Evolutionary conservation across 2,888 invertebrate species (phyloP).

Genomic region (Hirtodrosophila duncani): DNA sequence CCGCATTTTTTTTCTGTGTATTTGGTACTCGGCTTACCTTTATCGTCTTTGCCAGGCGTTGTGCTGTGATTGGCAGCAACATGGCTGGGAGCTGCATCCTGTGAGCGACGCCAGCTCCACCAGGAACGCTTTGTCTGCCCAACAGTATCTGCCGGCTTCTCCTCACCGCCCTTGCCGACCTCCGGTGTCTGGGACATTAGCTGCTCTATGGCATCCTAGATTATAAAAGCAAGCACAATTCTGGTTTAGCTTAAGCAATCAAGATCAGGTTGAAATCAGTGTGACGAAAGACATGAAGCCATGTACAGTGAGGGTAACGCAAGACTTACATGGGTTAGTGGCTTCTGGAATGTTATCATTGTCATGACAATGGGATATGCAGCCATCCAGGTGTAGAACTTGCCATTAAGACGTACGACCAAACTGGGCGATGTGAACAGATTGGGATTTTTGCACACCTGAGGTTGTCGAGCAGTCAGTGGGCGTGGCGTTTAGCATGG

Average conservation of each 20-base stretch:
- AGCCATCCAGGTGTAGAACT: conserved; percentile 93
- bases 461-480: conserved; percentile 17
- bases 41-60: conserved; percentile 48
- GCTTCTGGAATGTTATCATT: conserved; percentile 90
- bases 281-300: conserved; percentile 7
- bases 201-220: conserved; percentile 77
- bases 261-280: not conserved
- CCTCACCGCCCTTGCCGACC: conserved; percentile 40
- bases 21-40: too few relatives aligned
- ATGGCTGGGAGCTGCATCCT: conserved; percentile 56
- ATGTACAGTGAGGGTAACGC: not conserved
- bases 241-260: not conserved
- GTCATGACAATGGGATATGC: conserved; percentile 95
- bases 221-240: not conserved
- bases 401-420: conserved; percentile 90
- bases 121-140: conserved; percentile 79
- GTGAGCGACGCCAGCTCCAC: conserved; percentile 84
- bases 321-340: conserved; percentile 85
- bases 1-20: too few relatives aligned
- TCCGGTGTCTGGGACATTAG: conserved; percentile 53
- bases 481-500: conserved; percentile 24
- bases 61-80: conserved; percentile 20
- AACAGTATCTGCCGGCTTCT: conserved; percentile 51
- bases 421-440: conserved; percentile 89
- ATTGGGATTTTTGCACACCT: conserved; percentile 84